Conservation (phyloP, 2,888 invertebrate species). For the Myopa testacea region DNA sequence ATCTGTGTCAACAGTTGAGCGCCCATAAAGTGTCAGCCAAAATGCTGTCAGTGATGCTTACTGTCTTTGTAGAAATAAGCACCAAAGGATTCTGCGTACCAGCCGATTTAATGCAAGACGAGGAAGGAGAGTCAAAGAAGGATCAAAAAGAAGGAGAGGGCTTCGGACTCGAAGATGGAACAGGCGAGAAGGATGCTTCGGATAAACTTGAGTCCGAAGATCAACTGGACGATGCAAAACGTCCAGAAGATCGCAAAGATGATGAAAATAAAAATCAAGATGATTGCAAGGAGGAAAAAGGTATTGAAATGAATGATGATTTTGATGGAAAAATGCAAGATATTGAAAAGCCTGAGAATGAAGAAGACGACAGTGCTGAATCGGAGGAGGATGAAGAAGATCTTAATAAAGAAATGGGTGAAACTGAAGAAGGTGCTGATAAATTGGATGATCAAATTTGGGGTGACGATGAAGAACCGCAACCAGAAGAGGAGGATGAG, state of each 20-base stretch:
- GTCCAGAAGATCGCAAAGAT: constrained; percentile 75
- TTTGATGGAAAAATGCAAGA: constrained; percentile 81
- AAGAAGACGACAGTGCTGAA: constrained; percentile 73
- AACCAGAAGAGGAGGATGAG: constrained; percentile 73
- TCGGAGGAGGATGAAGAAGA: constrained; percentile 81
- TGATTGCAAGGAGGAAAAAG: constrained; percentile 88
- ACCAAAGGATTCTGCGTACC: constrained; percentile 94
- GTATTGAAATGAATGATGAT: constrained; percentile 96
- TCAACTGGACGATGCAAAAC: constrained; percentile 89
- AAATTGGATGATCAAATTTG: constrained; percentile 84
- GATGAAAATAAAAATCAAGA: constrained; percentile 79
- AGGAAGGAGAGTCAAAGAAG: constrained; percentile 72
- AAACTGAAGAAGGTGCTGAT: constrained; percentile 88
- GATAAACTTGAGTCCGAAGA: constrained; percentile 87
- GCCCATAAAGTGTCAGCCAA: constrained; percentile 85
- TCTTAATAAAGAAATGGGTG: constrained; percentile 96
- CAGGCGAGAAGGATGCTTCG: constrained; percentile 88
- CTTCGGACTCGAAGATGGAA: constrained; percentile 93
- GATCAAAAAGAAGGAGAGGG: constrained; percentile 76
- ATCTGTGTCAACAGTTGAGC: constrained; percentile 81
- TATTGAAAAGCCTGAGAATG: constrained; percentile 74
- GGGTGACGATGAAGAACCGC: constrained; percentile 88
- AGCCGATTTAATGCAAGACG: constrained; percentile 82
- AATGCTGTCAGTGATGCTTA: constrained; percentile 83
- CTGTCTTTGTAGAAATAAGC: constrained; percentile 86